A percentile compares a stretch with the other conserved stretches of the same genome.
These are phyloP conservation scores for Eupithecia pulchellata DNA, from an alignment of 2,888 invertebrate species.

Conservation along the genomic window DNA sequence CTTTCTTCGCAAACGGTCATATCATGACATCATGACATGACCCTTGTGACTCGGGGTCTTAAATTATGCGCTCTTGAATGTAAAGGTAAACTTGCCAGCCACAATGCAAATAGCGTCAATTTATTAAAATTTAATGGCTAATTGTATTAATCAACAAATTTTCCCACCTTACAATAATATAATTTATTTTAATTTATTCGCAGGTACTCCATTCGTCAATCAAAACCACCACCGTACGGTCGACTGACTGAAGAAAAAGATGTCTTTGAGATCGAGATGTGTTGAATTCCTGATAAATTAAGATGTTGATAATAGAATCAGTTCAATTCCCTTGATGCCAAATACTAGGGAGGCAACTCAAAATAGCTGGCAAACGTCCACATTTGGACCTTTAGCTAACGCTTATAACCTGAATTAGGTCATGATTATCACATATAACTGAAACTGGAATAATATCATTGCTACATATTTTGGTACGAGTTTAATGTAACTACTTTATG, in stretches of 20 bases:
- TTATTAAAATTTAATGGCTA: not conserved
- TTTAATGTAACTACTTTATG: too few relatives aligned
- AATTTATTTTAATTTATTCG: conserved; percentile 15
- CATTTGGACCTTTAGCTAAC: too few relatives aligned
- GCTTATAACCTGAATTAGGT: too few relatives aligned
- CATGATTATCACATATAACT: too few relatives aligned
- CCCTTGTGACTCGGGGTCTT: not conserved
- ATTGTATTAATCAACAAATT: conserved; percentile 9
- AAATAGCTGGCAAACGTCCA: not conserved
- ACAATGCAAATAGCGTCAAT: not conserved
- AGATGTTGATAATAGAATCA: not conserved
- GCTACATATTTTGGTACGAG: too few relatives aligned
- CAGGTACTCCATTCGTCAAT: conserved; percentile 37
- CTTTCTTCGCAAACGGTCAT: not conserved
- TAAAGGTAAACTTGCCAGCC: not conserved
- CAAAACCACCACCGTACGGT: conserved; percentile 36
- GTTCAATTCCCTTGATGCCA: not conserved
- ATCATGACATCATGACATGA: not conserved
- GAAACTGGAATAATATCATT: too few relatives aligned
- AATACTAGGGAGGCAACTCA: not conserved
- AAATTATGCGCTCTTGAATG: too few relatives aligned
- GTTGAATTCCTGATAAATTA: conserved; percentile 2
- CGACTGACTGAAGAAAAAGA: conserved; percentile 39
- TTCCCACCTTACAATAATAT: conserved; percentile 9
- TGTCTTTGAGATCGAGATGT: conserved; percentile 19